phyloP scores from a whole-genome alignment of 2,797 vertebrate species.

The Lepus oiostolus region DNA sequence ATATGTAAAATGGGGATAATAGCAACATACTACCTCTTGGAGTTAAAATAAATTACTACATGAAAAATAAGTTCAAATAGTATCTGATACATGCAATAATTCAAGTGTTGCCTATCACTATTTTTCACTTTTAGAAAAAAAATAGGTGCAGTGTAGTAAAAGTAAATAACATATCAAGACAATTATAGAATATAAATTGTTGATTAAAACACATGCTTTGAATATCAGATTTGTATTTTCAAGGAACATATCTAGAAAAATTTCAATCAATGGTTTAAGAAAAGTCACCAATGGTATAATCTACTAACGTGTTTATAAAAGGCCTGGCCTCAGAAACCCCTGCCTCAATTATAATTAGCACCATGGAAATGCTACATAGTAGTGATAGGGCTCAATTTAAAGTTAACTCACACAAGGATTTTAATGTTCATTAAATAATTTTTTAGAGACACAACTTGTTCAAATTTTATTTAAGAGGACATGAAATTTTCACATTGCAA shows the following conservation, averaged over 20 bases:
- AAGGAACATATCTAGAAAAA: constrained; percentile 5
- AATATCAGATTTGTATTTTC: neutral
- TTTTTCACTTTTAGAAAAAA: neutral
- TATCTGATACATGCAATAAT: neutral
- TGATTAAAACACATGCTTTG: neutral
- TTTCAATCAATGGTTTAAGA: neutral
- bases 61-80: neutral
- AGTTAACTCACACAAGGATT: neutral
- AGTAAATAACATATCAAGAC: neutral
- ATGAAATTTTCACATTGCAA: neutral
- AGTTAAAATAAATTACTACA: neutral
- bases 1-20: neutral
- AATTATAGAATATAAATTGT: neutral
- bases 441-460: constrained; percentile 27
- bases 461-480: neutral
- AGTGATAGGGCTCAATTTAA: neutral
- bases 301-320: constrained; percentile 2
- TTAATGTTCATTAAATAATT: neutral
- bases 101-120: neutral
- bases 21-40: neutral
- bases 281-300: constrained; percentile 4
- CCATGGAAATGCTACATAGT: neutral
- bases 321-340: neutral
- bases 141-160: neutral
- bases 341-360: neutral